These are phyloP conservation scores for Temnothorax rugatulus DNA, from an alignment of 2,888 invertebrate species.

Conservation along the genomic window DNA sequence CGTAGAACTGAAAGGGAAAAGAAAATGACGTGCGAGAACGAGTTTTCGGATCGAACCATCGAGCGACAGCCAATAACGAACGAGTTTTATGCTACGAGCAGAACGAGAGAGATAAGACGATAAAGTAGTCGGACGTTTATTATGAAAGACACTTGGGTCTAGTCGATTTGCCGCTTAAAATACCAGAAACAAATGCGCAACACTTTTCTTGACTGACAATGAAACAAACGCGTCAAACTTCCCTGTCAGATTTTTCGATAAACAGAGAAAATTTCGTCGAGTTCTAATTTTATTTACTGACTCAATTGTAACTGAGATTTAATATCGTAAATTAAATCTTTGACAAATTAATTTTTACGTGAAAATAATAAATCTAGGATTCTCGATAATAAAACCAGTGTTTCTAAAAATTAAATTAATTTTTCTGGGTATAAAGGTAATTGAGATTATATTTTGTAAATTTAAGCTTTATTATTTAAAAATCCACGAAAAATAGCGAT, in stretches of 20 bases:
- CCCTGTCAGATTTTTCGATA: background rate
- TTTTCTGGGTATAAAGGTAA: background rate
- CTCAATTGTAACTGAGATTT: background rate
- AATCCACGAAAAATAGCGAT: background rate
- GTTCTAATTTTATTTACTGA: background rate
- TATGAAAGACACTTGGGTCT: slow-evolving; percentile 20
- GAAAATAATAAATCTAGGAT: too few relatives aligned
- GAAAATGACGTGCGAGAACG: slow-evolving; percentile 51
- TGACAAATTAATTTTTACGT: background rate
- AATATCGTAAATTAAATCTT: background rate
- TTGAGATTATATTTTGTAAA: background rate
- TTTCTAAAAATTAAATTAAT: too few relatives aligned
- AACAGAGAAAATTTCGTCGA: background rate
- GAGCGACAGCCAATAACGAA: slow-evolving; percentile 37
- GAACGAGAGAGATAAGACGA: slow-evolving; percentile 42
- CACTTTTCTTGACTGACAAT: background rate
- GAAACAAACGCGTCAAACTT: background rate
- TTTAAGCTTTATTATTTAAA: background rate
- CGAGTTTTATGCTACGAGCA: slow-evolving; percentile 27
- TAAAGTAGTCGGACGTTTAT: slow-evolving; percentile 22
- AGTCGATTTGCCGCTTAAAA: background rate
- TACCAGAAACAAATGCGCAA: slow-evolving; percentile 11
- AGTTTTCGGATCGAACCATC: slow-evolving; percentile 45
- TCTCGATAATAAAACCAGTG: too few relatives aligned
- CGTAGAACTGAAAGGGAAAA: slow-evolving; percentile 51